Conservation (phyloP, 2,888 invertebrate genomes). For the Melangyna quadrimaculata region DNA sequence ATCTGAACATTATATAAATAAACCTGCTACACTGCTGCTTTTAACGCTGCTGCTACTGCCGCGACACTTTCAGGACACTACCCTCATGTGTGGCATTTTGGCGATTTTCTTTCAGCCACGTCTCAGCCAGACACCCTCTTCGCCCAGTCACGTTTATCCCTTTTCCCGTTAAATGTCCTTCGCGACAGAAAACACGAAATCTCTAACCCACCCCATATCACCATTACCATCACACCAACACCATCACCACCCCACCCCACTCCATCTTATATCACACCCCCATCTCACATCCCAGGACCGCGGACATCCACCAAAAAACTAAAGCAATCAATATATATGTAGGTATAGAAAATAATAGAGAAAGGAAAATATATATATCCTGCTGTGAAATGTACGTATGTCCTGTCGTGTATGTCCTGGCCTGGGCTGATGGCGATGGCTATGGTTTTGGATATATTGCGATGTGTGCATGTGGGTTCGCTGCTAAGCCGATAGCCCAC, state of each 20-base stretch:
- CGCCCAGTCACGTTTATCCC: slow-evolving; percentile 58
- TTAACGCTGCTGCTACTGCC: slow-evolving; percentile 2
- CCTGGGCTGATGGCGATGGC: slow-evolving; percentile 5
- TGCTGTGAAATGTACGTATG: slow-evolving; percentile 61
- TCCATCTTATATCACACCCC: neutral
- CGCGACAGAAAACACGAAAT: slow-evolving; percentile 67
- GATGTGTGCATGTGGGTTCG: slow-evolving; percentile 64
- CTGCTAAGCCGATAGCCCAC: slow-evolving; percentile 71
- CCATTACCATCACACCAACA: slow-evolving; percentile 4
- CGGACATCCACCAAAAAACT: slow-evolving; percentile 67
- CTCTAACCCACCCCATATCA: slow-evolving; percentile 31
- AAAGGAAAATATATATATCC: slow-evolving; percentile 63
- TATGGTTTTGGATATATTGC: neutral
- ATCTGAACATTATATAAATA: slow-evolving; percentile 62
- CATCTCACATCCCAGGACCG: slow-evolving; percentile 21
- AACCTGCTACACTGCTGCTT: slow-evolving; percentile 55
- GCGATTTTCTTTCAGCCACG: slow-evolving; percentile 65
- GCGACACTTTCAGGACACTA: slow-evolving; percentile 58
- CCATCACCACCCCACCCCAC: neutral
- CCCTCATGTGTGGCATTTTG: slow-evolving; percentile 64
- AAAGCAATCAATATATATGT: slow-evolving; percentile 68
- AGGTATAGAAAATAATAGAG: slow-evolving; percentile 68
- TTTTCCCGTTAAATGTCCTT: slow-evolving; percentile 67
- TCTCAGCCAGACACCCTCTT: slow-evolving; percentile 51
- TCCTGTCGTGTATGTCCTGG: slow-evolving; percentile 34